A percentile compares a stretch with the other conserved stretches of the same genome.
Conservation (phyloP, 1,140 invertebrate species). For the Drosophila lini region DNA sequence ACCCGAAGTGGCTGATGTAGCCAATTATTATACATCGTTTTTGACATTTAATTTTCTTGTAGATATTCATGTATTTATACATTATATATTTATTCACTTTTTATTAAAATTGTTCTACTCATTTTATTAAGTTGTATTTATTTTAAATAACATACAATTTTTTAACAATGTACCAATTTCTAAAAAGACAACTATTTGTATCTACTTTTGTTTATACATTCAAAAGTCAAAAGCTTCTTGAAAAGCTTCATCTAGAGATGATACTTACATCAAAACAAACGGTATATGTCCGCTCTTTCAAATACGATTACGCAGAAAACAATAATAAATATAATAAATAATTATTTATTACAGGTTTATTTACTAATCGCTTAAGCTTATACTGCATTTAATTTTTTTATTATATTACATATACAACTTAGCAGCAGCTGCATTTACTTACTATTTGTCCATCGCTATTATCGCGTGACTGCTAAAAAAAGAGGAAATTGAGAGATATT, state of each 20-base stretch:
- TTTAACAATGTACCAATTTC: too few relatives aligned
- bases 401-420: background rate
- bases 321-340: background rate
- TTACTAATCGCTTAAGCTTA: background rate
- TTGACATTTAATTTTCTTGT: background rate
- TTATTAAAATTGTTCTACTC: background rate
- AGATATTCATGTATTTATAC: background rate
- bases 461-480: constrained; percentile 52
- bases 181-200: too few relatives aligned
- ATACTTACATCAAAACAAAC: background rate
- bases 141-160: too few relatives aligned
- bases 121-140: too few relatives aligned
- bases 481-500: constrained; percentile 37
- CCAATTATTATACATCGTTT: background rate
- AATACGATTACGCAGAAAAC: background rate
- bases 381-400: background rate
- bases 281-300: background rate
- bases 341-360: background rate
- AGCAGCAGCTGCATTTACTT: background rate
- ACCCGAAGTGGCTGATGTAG: background rate
- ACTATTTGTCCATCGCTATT: background rate
- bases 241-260: background rate
- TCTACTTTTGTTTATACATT: background rate
- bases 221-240: background rate
- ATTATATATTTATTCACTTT: background rate